Conservation (phyloP, 1,140 invertebrate species). For the Acyrthosiphon pisum region DNA sequence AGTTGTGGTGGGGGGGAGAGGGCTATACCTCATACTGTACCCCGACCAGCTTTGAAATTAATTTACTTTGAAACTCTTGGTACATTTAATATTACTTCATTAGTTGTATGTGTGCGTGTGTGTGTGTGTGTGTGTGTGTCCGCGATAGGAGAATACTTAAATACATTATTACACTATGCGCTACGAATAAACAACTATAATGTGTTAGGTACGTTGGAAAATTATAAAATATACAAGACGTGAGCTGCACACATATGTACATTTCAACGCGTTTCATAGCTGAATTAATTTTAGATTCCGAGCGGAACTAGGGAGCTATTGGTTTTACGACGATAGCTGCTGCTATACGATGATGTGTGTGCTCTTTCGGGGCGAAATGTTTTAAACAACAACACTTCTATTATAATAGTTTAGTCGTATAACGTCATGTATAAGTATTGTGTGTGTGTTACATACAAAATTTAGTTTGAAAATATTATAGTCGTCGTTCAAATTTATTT, state of each 20-base stretch:
- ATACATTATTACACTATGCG: neutral
- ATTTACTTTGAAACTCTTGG: neutral
- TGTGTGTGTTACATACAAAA: neutral
- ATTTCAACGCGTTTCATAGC: neutral
- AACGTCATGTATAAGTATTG: neutral
- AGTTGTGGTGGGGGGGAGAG: neutral
- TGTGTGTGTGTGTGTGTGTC: neutral
- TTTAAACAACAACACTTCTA: neutral
- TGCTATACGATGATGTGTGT: neutral
- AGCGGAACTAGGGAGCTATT: neutral
- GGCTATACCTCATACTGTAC: neutral
- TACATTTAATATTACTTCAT: neutral
- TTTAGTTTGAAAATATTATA: neutral
- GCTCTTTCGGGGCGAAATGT: neutral
- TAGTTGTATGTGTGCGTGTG: neutral
- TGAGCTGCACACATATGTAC: neutral
- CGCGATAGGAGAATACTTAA: neutral
- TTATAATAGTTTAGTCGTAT: no score
- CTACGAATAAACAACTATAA: neutral
- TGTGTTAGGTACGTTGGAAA: neutral
- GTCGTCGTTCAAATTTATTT: neutral
- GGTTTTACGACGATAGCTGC: neutral
- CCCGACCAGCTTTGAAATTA: neutral
- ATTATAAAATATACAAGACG: conserved; percentile 7
- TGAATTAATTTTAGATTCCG: neutral